Conservation (phyloP, 2,888 invertebrate species). For the Salticus scenicus region DNA sequence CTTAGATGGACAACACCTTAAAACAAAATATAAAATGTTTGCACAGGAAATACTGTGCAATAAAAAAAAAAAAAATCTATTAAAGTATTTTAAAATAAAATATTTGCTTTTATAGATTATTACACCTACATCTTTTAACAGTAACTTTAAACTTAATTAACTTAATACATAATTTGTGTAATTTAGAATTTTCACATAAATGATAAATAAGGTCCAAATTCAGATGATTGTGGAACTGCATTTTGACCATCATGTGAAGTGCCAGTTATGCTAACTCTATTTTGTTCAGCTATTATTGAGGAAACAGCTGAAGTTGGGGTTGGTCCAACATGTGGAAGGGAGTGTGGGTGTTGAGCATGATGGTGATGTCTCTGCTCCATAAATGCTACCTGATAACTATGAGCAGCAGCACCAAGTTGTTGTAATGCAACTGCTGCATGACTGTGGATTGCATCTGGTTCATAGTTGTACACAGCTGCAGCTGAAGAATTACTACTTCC, state of each 20-base stretch:
- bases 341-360: constrained; percentile 55
- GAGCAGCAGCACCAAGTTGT: constrained; percentile 63
- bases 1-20: too few species aligned
- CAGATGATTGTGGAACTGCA: constrained; percentile 54
- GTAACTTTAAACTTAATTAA: too few species aligned
- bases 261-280: constrained; percentile 60
- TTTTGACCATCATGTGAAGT: constrained; percentile 64
- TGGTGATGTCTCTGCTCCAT: constrained; percentile 69
- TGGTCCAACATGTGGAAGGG: constrained; percentile 66
- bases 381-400: constrained; percentile 68
- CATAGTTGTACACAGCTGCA: constrained; percentile 55
- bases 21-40: too few species aligned
- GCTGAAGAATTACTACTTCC: constrained; percentile 48
- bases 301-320: constrained; percentile 67
- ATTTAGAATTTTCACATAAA: constrained; percentile 63
- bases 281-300: constrained; percentile 67
- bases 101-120: too few species aligned
- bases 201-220: constrained; percentile 63
- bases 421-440: constrained; percentile 65
- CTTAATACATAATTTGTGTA: too few species aligned
- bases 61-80: too few species aligned
- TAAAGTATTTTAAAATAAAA: too few species aligned
- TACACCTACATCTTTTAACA: too few species aligned
- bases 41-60: too few species aligned
- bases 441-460: constrained; percentile 61